phyloP scores from a whole-genome alignment of 2,797 vertebrate species.

The Mormyrops attenuatus region DNA sequence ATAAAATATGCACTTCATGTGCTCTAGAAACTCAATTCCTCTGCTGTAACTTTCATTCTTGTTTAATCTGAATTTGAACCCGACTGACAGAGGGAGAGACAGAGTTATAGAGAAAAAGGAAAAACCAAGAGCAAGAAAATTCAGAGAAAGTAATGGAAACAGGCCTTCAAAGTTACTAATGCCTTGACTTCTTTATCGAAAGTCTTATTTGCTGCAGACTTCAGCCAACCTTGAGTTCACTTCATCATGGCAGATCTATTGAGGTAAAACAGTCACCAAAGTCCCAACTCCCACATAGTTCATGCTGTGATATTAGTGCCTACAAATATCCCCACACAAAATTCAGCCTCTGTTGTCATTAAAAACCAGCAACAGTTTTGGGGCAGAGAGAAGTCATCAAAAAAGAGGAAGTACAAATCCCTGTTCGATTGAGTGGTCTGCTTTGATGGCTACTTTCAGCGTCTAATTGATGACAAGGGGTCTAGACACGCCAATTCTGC shows the following conservation, averaged over 20 bases:
- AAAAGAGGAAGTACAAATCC: neutral
- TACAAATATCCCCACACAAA: neutral
- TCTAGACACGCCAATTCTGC: neutral
- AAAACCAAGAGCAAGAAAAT: neutral
- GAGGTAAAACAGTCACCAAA: neutral
- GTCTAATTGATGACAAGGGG: neutral
- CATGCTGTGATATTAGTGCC: slow-evolving; percentile 11
- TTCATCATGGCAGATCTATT: slow-evolving; percentile 22
- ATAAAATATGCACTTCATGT: neutral
- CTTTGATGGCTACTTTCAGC: neutral
- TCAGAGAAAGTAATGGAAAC: slow-evolving; percentile 37
- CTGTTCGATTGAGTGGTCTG: neutral
- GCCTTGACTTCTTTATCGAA: slow-evolving; percentile 28
- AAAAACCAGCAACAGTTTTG: neutral
- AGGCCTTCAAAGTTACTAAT: slow-evolving; percentile 20
- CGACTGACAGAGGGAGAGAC: neutral
- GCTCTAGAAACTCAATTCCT: neutral
- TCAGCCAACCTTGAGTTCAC: slow-evolving; percentile 40
- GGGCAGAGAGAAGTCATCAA: neutral
- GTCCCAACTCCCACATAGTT: slow-evolving; percentile 27
- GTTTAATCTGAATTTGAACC: neutral
- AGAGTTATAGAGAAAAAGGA: neutral
- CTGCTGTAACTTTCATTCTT: neutral
- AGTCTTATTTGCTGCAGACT: slow-evolving; percentile 38
- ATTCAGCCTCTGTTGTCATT: neutral